Conservation (phyloP, 2,888 invertebrate species). For the Sturmia bella region DNA sequence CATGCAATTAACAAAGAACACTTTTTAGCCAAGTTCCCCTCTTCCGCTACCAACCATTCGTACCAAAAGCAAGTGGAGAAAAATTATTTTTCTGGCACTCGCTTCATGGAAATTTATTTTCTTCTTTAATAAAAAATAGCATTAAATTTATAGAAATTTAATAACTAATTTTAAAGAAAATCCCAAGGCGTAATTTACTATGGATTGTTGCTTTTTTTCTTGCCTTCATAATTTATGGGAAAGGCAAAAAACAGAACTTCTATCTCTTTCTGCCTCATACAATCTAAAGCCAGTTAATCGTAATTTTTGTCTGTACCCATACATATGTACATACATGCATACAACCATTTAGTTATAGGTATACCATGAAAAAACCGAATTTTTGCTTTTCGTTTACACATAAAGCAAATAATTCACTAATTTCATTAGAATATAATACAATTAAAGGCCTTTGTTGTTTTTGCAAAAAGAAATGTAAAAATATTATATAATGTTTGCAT, state of each 20-base stretch:
- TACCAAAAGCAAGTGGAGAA: not conserved
- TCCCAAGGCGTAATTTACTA: conserved; percentile 58
- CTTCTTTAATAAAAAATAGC: too few relatives aligned
- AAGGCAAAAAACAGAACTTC: conserved; percentile 32
- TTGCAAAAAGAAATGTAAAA: conserved; percentile 34
- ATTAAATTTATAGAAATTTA: not conserved
- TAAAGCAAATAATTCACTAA: conserved; percentile 65
- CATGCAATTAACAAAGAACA: not conserved
- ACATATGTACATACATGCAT: conserved; percentile 47
- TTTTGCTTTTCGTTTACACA: conserved; percentile 44
- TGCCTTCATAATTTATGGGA: conserved; percentile 22
- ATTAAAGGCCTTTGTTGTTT: conserved; percentile 44
- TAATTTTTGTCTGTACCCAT: conserved; percentile 46
- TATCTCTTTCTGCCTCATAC: conserved; percentile 65
- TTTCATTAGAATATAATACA: conserved; percentile 45
- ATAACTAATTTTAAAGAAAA: not conserved
- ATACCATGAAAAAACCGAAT: conserved; percentile 48
- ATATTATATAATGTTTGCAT: conserved; percentile 56
- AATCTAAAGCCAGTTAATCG: conserved; percentile 29
- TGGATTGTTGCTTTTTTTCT: conserved; percentile 20
- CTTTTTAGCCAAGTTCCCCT: conserved; percentile 17
- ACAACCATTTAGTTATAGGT: conserved; percentile 3
- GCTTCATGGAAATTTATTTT: not conserved
- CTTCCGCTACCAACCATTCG: not conserved
- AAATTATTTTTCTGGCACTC: not conserved